These are phyloP conservation scores for Cabera pusaria DNA, from an alignment of 2,888 invertebrate genomes.

Conservation along the genomic window DNA sequence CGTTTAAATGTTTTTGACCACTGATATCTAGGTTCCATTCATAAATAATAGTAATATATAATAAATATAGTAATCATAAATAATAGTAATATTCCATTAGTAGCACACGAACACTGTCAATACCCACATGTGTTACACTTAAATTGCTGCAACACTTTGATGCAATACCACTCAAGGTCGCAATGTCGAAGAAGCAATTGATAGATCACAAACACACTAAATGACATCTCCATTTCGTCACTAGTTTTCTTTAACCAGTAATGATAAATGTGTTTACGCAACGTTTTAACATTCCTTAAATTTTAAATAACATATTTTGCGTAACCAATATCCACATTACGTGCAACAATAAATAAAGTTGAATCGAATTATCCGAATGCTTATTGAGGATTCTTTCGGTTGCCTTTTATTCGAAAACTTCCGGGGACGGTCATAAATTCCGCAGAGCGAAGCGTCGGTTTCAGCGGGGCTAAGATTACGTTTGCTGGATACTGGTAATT, in stretches of 20 bases:
- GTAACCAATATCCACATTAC: slow-evolving; percentile 12
- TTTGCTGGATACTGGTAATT: background rate
- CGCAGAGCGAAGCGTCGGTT: slow-evolving; percentile 1
- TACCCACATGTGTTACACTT: no score
- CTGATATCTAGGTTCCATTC: no score
- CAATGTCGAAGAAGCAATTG: slow-evolving; percentile 5
- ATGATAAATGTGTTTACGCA: slow-evolving; percentile 22
- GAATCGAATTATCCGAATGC: slow-evolving; percentile 12
- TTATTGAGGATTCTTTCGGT: slow-evolving; percentile 7
- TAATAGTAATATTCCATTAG: no score
- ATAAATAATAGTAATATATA: no score
- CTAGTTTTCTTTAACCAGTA: slow-evolving; percentile 17
- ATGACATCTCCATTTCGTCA: slow-evolving; percentile 14
- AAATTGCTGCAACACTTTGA: slow-evolving; percentile 2
- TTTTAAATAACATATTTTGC: slow-evolving; percentile 19
- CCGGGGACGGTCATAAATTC: slow-evolving; percentile 12
- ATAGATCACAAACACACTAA: slow-evolving; percentile 18
- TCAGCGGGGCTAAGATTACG: slow-evolving; percentile 4
- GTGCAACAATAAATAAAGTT: slow-evolving; percentile 15
- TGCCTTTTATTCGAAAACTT: slow-evolving; percentile 17
- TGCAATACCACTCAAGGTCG: slow-evolving; percentile 13
- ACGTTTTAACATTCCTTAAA: slow-evolving; percentile 15
- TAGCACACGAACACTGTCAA: no score
- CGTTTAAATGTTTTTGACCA: no score
- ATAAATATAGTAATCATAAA: no score